These are phyloP conservation scores for Lampris megalopsis DNA, from an alignment of 2,113 vertebrate genomes.

Conservation along the genomic window DNA sequence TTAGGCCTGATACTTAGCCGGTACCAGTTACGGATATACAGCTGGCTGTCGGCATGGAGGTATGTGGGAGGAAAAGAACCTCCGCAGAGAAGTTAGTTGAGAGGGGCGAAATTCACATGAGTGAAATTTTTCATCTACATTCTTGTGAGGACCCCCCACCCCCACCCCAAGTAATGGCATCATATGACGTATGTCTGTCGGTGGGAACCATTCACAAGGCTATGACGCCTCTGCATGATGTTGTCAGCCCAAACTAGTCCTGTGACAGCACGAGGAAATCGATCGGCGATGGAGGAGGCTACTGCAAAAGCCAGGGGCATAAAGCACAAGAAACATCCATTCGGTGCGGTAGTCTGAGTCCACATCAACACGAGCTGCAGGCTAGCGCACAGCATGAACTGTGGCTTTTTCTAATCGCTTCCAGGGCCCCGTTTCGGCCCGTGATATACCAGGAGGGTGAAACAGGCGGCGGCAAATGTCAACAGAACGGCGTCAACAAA, in stretches of 20 bases:
- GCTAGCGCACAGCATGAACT: not conserved
- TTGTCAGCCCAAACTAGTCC: constrained; percentile 36
- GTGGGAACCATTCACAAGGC: constrained; percentile 4
- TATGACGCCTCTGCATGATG: constrained; percentile 20
- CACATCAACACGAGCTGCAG: not conserved
- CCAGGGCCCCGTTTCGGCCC: no score
- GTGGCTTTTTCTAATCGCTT: no score
- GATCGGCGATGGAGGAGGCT: constrained; percentile 20
- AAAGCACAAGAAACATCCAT: constrained; percentile 19
- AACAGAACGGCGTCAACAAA: no score
- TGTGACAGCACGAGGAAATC: constrained; percentile 52
- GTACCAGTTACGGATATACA: constrained; percentile 12
- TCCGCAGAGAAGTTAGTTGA: constrained; percentile 19
- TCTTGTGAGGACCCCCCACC: constrained; percentile 19
- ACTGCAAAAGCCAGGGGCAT: not conserved
- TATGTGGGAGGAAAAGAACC: constrained; percentile 3
- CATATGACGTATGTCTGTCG: constrained; percentile 13
- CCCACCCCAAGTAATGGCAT: constrained; percentile 22
- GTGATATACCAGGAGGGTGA: no score
- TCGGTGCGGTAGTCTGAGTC: constrained; percentile 19
- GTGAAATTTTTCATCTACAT: not conserved
- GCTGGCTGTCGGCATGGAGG: not conserved
- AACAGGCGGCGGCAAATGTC: no score
- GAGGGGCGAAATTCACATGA: constrained; percentile 7
- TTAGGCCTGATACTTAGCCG: constrained; percentile 5